Evolutionary conservation across 2,113 vertebrate species (phyloP).

Genomic region (Gnathonemus longibarbis): DNA sequence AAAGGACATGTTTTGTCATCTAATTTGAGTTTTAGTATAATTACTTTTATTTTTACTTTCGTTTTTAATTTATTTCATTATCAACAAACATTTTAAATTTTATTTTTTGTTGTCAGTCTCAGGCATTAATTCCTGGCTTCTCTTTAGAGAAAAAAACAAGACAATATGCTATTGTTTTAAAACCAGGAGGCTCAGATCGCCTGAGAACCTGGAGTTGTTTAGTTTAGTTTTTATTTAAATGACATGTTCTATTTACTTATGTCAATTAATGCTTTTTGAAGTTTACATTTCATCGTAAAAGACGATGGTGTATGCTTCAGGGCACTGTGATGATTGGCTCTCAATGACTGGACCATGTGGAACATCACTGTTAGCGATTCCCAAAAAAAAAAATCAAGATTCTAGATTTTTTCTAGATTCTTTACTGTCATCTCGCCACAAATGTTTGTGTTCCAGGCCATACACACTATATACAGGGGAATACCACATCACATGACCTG

Average conservation of each 20-base stretch:
- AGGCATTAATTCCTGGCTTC: neutral
- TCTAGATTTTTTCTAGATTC: neutral
- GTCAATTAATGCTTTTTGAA: neutral
- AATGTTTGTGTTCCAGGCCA: neutral
- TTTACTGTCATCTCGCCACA: neutral
- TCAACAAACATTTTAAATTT: constrained; percentile 29
- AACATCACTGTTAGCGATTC: neutral
- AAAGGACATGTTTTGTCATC: constrained; percentile 58
- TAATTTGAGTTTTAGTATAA: constrained; percentile 53
- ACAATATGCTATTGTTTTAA: neutral
- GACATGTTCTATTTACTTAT: neutral
- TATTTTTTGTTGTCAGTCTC: neutral
- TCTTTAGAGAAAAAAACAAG: neutral
- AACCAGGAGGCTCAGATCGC: neutral
- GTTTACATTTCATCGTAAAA: neutral
- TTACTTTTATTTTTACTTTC: constrained; percentile 48
- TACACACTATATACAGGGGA: neutral
- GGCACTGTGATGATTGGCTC: neutral
- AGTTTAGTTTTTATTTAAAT: neutral
- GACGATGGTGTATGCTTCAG: neutral
- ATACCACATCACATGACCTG: neutral
- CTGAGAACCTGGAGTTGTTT: neutral
- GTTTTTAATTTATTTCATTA: constrained; percentile 40
- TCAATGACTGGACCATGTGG: neutral
- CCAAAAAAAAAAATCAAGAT: no score